Base-by-base conservation (phyloP, 2,113 vertebrate genomes). In the Proterorhinus semilunaris region DNA sequence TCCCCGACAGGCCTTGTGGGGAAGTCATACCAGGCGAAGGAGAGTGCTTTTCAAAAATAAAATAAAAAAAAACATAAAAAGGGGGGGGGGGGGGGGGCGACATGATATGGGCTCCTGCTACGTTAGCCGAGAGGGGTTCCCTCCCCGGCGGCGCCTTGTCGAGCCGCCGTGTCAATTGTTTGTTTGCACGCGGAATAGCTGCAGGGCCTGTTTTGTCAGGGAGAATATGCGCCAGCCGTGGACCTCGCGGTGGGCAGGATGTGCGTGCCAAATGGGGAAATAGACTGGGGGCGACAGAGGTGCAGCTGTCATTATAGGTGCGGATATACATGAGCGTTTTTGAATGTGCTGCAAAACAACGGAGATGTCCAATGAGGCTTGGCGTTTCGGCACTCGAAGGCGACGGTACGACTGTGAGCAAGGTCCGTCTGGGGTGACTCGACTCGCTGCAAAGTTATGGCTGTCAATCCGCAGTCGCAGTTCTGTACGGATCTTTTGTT, bases 181-280 rank as follows among this genome's bases (percentile, higher is more conserved):
- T 91, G 87, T 92, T 92, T 90, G 90, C 90, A 87, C 89, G 82
- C 67, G 47, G 82, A 67, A 77, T 82, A 59, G 85, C 90, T 86
- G 16, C 72, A 45, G 90, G 89, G 85, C 6, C 59, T 66, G 8
- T 75, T 80, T 73, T 72, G 75, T 74, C 67, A 65, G 59, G 71
- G 65, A 83, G 70, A 84, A 75, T 79, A 75, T 78, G 79, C 73
- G 72, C 77, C 67, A 45, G 62, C 64, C 46, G 16, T 61, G 83
- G 81, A 77, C 70, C 76, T 9, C 58, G 64, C 72, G 36, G 64
- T 9, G 17, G 5, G 27, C 71, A 55, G 52, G 65, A 77, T 79
- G 62, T 74, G 67, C 17, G 68, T 63, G 81, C 75, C 58, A 71
- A 73, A 16, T 48, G 17, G 71, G 11, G 43, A 65, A 43, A 75